Conservation (phyloP, 2,113 vertebrate species). For the Malurus melanocephalus region DNA sequence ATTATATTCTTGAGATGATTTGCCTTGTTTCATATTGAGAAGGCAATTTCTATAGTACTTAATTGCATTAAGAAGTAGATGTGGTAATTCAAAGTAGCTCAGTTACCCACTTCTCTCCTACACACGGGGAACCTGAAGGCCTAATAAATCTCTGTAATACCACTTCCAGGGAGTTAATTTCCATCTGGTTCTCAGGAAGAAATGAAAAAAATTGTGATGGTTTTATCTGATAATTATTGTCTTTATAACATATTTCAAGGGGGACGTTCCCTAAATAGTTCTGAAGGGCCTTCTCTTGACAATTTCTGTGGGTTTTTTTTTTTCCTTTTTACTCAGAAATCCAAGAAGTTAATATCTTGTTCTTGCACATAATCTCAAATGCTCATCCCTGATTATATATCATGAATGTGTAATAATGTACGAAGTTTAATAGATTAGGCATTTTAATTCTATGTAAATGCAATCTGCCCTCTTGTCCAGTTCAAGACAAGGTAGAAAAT, state of each 20-base stretch:
- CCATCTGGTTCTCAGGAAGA: neutral
- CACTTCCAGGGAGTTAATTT: neutral
- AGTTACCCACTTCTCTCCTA: neutral
- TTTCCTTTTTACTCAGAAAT: neutral
- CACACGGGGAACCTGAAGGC: neutral
- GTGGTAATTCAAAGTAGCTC: neutral
- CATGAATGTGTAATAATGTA: neutral
- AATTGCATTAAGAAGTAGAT: neutral
- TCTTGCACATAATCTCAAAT: neutral
- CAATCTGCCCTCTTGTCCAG: neutral
- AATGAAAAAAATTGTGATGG: neutral
- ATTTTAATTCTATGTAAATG: neutral
- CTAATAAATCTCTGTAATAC: neutral
- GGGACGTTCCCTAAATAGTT: neutral
- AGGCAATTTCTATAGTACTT: neutral
- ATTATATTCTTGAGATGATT: neutral
- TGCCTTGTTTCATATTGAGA: neutral
- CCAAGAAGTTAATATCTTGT: neutral
- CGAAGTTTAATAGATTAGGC: neutral
- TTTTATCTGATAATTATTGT: neutral
- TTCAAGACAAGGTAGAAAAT: accelerated
- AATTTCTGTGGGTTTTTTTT: neutral
- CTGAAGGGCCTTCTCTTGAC: neutral
- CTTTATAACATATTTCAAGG: neutral
- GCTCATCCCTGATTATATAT: neutral